Evolutionary conservation across 2,888 invertebrate genomes (phyloP).

Genomic region (Limnephilus auricula): DNA sequence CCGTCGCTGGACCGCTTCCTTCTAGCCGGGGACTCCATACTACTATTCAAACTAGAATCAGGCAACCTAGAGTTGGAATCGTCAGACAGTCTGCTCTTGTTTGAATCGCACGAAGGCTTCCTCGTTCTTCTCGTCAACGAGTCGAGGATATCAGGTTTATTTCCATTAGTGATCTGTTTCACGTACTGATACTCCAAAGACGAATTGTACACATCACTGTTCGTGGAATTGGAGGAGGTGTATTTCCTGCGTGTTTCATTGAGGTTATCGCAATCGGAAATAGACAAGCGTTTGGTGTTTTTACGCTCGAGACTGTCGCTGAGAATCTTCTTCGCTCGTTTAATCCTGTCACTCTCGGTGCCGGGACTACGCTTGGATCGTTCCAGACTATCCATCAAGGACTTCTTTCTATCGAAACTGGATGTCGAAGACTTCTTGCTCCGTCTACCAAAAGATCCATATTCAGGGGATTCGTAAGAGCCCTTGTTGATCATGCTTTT

Average conservation of each 20-base stretch:
- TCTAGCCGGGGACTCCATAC: conserved; percentile 73
- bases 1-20: conserved; percentile 73
- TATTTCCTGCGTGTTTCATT: conserved; percentile 70
- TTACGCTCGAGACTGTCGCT: conserved; percentile 72
- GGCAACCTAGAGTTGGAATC: conserved; percentile 58
- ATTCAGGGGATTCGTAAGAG: conserved; percentile 70
- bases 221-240: conserved; percentile 76
- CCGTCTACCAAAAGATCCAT: conserved; percentile 67
- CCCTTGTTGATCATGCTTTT: conserved; percentile 42
- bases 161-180: conserved; percentile 68
- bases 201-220: conserved; percentile 76
- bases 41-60: conserved; percentile 65
- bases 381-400: conserved; percentile 75
- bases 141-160: conserved; percentile 75
- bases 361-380: conserved; percentile 76
- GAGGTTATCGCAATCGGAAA: conserved; percentile 69
- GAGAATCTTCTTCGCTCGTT: conserved; percentile 71
- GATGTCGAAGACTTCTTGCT: conserved; percentile 74
- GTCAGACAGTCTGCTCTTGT: conserved; percentile 58
- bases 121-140: conserved; percentile 71
- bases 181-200: conserved; percentile 76
- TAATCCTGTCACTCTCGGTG: conserved; percentile 74
- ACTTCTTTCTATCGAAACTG: conserved; percentile 76
- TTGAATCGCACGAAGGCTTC: conserved; percentile 62
- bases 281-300: conserved; percentile 73